Evolutionary conservation across 2,797 vertebrate genomes (phyloP).

Genomic region (Heliangelus exortis): DNA sequence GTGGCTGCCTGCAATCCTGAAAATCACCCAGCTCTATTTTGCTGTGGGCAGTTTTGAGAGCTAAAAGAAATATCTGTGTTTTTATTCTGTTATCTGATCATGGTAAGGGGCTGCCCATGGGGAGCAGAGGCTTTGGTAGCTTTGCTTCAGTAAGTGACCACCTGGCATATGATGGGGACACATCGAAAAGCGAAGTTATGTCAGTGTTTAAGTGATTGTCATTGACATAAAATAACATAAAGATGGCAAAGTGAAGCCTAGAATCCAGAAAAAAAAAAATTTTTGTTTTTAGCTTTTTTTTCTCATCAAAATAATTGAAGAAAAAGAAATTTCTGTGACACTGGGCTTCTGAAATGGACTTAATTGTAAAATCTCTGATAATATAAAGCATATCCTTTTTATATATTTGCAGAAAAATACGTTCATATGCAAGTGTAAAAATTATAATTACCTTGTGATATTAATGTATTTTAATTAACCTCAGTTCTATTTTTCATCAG

Average conservation of each 20-base stretch:
- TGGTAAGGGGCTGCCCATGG: neutral
- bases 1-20: neutral
- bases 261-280: neutral
- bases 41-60: neutral
- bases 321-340: neutral
- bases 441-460: conserved; percentile 14
- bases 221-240: neutral
- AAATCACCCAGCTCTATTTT: neutral
- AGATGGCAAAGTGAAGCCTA: neutral
- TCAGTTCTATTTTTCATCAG: conserved; percentile 29
- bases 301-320: neutral
- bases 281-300: neutral
- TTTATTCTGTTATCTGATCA: neutral
- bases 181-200: neutral
- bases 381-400: neutral
- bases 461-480: conserved; percentile 45
- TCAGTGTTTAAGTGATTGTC: neutral
- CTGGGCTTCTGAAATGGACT: neutral
- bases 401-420: neutral
- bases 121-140: neutral
- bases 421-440: conserved; percentile 33
- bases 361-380: neutral
- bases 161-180: neutral
- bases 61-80: neutral
- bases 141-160: neutral